Evolutionary conservation across 2,888 invertebrate genomes (phyloP).

Genomic region (Ophraella communa): DNA sequence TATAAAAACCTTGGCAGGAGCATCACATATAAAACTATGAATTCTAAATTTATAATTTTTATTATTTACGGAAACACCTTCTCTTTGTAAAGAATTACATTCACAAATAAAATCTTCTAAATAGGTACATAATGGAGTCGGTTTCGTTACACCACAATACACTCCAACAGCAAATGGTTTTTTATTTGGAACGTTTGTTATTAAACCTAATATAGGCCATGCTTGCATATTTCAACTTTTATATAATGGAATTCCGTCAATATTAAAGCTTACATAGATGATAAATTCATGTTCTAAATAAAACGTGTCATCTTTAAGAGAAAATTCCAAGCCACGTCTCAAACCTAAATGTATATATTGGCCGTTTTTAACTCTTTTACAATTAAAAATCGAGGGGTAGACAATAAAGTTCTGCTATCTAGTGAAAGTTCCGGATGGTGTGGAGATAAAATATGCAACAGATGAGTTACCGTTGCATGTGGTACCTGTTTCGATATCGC

Average conservation of each 20-base stretch:
- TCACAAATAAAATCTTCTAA: conserved; percentile 23
- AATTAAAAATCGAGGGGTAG: conserved; percentile 6
- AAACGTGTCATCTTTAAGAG: neutral
- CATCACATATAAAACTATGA: conserved; percentile 19
- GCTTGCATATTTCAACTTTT: conserved; percentile 21
- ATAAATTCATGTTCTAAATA: neutral
- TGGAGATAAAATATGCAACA: neutral
- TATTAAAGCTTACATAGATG: conserved; percentile 1
- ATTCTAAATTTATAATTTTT: conserved; percentile 10
- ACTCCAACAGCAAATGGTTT: conserved; percentile 24
- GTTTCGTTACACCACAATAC: conserved; percentile 21
- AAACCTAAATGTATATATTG: conserved; percentile 8
- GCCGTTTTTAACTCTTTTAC: conserved; percentile 3
- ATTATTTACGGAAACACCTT: conserved; percentile 11
- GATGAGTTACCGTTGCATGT: conserved; percentile 7
- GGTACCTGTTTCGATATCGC: conserved; percentile 4
- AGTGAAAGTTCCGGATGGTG: conserved; percentile 12
- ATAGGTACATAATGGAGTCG: conserved; percentile 9
- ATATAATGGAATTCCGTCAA: conserved; percentile 26
- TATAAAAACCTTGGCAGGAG: conserved; percentile 19
- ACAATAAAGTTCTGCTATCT: conserved; percentile 1
- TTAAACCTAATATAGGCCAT: conserved; percentile 28
- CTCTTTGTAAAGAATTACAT: conserved; percentile 9
- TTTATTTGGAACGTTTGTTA: conserved; percentile 13
- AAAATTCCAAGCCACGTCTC: neutral